Evolutionary conservation across 2,797 vertebrate species (phyloP).

Genomic region (Alectoris magna): DNA sequence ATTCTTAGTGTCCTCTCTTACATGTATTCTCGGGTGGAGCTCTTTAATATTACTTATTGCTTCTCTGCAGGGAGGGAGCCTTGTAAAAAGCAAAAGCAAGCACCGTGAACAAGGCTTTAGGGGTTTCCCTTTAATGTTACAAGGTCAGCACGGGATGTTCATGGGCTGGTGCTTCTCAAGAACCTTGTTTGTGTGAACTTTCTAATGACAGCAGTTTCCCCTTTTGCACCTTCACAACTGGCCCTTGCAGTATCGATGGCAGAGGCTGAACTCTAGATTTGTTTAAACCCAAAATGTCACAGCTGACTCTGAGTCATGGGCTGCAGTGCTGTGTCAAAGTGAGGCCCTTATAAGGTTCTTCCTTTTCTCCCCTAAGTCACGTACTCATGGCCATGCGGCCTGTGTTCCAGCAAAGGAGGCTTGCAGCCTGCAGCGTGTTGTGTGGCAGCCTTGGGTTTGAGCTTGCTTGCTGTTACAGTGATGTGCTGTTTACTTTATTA

Average conservation of each 20-base stretch:
- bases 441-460: neutral
- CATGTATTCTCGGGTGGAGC: neutral
- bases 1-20: neutral
- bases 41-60: neutral
- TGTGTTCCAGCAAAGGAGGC: fast-evolving
- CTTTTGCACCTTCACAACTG: neutral
- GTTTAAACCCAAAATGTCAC: neutral
- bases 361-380: neutral
- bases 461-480: fast-evolving
- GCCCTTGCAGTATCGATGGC: neutral
- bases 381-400: fast-evolving
- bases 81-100: neutral
- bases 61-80: neutral
- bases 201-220: neutral
- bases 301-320: neutral
- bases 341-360: neutral
- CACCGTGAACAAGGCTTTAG: neutral
- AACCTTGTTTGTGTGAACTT: neutral
- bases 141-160: neutral
- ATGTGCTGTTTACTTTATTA: neutral
- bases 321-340: neutral
- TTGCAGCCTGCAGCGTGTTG: neutral
- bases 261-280: neutral
- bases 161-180: neutral
- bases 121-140: neutral